Conservation (phyloP, 2,797 vertebrate species). For the Cryptoblepharus egeriae region DNA sequence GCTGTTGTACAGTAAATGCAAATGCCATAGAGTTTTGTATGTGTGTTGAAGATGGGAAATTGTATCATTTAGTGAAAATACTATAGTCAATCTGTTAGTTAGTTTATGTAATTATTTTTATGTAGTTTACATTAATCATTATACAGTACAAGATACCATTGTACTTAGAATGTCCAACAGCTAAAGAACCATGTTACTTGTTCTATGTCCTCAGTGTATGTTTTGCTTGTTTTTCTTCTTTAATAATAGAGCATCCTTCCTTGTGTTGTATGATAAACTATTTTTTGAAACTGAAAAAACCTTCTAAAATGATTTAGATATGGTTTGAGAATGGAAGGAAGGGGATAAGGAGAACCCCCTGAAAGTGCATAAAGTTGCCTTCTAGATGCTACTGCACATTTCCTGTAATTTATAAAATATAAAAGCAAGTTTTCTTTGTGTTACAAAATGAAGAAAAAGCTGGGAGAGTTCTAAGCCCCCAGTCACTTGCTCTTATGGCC, state of each 20-base stretch:
- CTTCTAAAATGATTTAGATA: background rate
- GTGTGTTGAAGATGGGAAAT: conserved; percentile 28
- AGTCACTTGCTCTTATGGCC: background rate
- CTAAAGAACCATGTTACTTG: background rate
- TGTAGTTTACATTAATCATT: background rate
- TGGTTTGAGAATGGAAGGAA: background rate
- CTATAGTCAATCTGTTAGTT: background rate
- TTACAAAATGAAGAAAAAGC: background rate
- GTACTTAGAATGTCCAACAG: background rate
- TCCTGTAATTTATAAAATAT: background rate
- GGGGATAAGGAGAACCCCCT: background rate
- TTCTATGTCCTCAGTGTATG: background rate
- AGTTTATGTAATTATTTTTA: background rate
- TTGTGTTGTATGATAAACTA: background rate
- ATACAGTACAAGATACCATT: too few relatives aligned
- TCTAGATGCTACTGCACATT: background rate
- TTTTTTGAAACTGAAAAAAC: background rate
- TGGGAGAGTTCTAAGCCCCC: background rate
- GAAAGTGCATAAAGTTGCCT: background rate
- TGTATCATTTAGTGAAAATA: conserved; percentile 3
- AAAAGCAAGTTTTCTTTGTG: background rate
- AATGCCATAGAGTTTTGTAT: conserved; percentile 30
- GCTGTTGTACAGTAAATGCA: conserved; percentile 20
- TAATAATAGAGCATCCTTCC: background rate
- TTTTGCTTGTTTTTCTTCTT: background rate